Percentiles rank a stretch among this genome's conserved stretches.
Conservation (phyloP, 1,140 invertebrate species). For the Lineus longissimus region DNA sequence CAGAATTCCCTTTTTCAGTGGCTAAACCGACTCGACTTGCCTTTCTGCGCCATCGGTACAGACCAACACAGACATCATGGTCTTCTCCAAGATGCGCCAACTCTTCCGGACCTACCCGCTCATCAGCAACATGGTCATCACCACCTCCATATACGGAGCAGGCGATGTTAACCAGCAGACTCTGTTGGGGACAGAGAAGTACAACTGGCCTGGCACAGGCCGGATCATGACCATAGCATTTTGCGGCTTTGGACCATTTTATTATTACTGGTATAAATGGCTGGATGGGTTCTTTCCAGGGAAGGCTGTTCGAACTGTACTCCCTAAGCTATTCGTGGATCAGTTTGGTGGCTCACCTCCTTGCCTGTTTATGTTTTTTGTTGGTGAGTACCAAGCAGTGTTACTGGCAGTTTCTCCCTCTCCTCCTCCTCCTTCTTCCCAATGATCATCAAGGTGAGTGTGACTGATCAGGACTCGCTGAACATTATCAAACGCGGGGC, state of each 20-base stretch:
- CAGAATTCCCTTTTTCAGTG: too few relatives aligned
- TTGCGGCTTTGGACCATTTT: background rate
- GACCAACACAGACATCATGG: background rate
- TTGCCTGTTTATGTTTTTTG: background rate
- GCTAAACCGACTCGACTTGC: too few relatives aligned
- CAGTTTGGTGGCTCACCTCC: background rate
- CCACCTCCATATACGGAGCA: background rate
- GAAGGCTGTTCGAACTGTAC: background rate
- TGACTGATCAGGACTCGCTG: too few relatives aligned
- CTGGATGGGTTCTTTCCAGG: background rate
- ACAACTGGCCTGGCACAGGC: background rate
- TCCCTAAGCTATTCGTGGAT: background rate
- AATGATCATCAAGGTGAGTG: too few relatives aligned
- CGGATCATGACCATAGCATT: background rate
- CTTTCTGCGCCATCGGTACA: too few relatives aligned
- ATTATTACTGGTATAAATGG: conserved; percentile 6
- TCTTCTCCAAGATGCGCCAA: background rate
- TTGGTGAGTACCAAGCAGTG: background rate
- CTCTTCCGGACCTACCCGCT: background rate
- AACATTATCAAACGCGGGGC: too few relatives aligned
- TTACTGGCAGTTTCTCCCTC: background rate
- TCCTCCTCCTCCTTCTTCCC: too few relatives aligned
- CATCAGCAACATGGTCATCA: conserved; percentile 1
- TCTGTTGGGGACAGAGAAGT: background rate
- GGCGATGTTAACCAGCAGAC: background rate